Conservation (phyloP, 2,888 invertebrate genomes). For the Muschampia plurimacula region DNA sequence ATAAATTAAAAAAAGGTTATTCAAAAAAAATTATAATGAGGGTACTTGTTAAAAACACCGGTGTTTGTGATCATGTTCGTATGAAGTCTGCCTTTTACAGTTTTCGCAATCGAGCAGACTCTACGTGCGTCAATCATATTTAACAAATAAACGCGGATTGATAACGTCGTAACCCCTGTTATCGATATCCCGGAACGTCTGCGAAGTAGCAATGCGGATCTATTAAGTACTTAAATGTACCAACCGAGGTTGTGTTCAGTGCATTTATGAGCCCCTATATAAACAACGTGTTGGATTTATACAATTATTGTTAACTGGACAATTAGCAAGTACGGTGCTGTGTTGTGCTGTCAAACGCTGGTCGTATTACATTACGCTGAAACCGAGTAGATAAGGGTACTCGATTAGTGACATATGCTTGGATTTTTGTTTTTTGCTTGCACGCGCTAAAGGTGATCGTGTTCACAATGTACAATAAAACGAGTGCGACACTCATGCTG, state of each 20-base stretch:
- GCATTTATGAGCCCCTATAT: constrained; percentile 70
- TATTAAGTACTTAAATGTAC: constrained; percentile 61
- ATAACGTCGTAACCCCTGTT: constrained; percentile 81
- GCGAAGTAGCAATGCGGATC: constrained; percentile 68
- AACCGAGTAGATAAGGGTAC: constrained; percentile 47
- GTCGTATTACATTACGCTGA: constrained; percentile 55
- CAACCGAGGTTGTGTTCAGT: constrained; percentile 57
- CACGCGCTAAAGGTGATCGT: constrained; percentile 30
- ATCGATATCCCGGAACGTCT: constrained; percentile 84
- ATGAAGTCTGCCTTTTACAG: constrained; percentile 4
- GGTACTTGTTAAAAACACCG: constrained; percentile 25
- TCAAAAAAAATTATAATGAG: not conserved
- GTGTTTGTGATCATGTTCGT: not conserved
- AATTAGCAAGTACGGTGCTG: constrained; percentile 41
- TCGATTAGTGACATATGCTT: constrained; percentile 48
- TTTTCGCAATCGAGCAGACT: constrained; percentile 65
- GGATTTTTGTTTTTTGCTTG: constrained; percentile 44
- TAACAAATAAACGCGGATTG: constrained; percentile 72
- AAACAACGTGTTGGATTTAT: constrained; percentile 59
- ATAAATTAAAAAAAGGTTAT: not conserved
- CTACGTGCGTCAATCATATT: constrained; percentile 82
- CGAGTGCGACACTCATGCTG: constrained; percentile 80
- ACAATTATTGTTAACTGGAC: constrained; percentile 55
- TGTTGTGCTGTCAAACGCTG: constrained; percentile 43
- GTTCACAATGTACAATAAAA: constrained; percentile 72